These are phyloP conservation scores for Aphodius sticticus DNA, from an alignment of 2,888 invertebrate species.

Conservation along the genomic window DNA sequence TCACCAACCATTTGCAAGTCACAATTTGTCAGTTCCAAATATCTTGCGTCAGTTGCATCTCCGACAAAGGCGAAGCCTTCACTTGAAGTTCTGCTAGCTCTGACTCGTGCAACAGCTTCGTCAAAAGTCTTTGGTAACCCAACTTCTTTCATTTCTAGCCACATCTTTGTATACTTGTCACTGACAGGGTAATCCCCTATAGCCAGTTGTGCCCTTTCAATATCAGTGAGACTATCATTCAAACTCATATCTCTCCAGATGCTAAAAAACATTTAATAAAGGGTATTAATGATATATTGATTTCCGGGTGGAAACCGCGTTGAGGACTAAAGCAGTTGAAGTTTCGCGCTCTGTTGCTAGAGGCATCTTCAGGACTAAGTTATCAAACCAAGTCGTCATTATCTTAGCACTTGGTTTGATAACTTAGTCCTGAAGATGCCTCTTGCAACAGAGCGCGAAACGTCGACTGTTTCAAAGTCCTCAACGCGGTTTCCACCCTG, in stretches of 20 bases:
- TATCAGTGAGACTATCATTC: slow-evolving; percentile 89
- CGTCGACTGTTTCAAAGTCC: too few relatives aligned
- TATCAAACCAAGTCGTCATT: too few relatives aligned
- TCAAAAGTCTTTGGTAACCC: slow-evolving; percentile 80
- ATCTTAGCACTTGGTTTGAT: too few relatives aligned
- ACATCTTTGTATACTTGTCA: slow-evolving; percentile 98
- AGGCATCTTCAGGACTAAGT: too few relatives aligned
- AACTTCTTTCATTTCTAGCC: slow-evolving; percentile 92
- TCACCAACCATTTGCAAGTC: slow-evolving; percentile 94
- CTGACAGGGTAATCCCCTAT: slow-evolving; percentile 99
- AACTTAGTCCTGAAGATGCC: too few relatives aligned
- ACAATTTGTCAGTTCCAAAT: slow-evolving; percentile 79
- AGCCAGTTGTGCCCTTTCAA: slow-evolving; percentile 91
- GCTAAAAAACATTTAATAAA: slow-evolving; percentile 60
- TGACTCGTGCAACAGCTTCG: slow-evolving; percentile 80
- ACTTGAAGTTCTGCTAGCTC: slow-evolving; percentile 71
- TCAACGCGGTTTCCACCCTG: too few relatives aligned
- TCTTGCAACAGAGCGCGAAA: too few relatives aligned
- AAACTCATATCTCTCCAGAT: slow-evolving; percentile 99
- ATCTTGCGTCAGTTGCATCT: slow-evolving; percentile 91
- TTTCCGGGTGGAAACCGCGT: too few relatives aligned
- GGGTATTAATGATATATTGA: too few relatives aligned
- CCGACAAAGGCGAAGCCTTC: slow-evolving; percentile 79
- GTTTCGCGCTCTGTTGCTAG: too few relatives aligned
- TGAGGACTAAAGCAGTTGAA: too few relatives aligned